Conservation (phyloP, 2,888 invertebrate species). For the Cistogaster globosa region DNA sequence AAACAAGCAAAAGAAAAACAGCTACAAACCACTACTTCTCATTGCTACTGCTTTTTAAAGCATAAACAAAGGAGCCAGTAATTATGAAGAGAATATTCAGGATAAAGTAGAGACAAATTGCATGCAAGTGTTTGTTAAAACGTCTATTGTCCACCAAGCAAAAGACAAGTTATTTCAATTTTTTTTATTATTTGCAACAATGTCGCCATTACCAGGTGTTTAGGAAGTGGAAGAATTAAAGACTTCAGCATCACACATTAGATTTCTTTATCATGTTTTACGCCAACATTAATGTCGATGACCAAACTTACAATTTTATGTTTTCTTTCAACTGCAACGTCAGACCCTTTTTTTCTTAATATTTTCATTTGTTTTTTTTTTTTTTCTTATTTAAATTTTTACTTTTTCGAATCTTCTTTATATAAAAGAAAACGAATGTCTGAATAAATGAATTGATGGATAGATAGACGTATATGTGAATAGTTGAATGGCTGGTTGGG, state of each 20-base stretch:
- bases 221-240: not conserved
- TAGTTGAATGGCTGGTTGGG: not conserved
- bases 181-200: slow-evolving; percentile 4
- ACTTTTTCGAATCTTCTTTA: slow-evolving; percentile 46
- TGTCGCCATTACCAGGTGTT: slow-evolving; percentile 13
- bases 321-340: slow-evolving; percentile 11
- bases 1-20: not conserved
- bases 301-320: slow-evolving; percentile 9
- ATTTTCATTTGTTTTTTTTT: slow-evolving; percentile 12
- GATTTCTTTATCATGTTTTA: slow-evolving; percentile 2
- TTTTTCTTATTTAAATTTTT: slow-evolving; percentile 5
- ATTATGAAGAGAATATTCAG: slow-evolving; percentile 28
- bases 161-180: not conserved
- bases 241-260: slow-evolving; percentile 2
- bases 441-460: slow-evolving; percentile 10
- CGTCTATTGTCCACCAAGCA: not conserved
- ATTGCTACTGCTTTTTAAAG: not conserved
- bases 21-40: not conserved
- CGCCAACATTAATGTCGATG: slow-evolving; percentile 16
- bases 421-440: slow-evolving; percentile 50
- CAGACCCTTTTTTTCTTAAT: not conserved
- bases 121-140: not conserved
- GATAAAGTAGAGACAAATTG: slow-evolving; percentile 4
- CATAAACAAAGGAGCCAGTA: slow-evolving; percentile 32
- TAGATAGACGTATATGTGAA: slow-evolving; percentile 7